Conservation (phyloP, 2,113 vertebrate genomes). For the Poecile atricapillus region DNA sequence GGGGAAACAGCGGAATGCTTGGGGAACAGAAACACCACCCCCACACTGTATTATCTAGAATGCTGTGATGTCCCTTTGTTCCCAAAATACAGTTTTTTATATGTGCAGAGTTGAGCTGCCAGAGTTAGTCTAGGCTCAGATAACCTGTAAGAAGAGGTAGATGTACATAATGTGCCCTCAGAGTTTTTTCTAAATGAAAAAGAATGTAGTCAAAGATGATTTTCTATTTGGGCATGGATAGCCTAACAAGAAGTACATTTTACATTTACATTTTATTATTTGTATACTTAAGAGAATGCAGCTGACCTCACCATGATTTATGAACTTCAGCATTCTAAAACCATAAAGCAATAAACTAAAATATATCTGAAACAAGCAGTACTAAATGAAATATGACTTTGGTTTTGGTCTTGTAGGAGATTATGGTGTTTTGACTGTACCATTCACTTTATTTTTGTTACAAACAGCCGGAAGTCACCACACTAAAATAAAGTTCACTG, state of each 20-base stretch:
- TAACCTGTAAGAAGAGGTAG: background rate
- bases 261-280: background rate
- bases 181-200: slow-evolving; percentile 3
- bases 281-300: background rate
- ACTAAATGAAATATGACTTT: background rate
- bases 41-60: background rate
- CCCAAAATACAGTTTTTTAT: background rate
- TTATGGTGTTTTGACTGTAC: background rate
- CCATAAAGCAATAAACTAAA: background rate
- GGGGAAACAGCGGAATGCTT: background rate
- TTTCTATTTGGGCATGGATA: background rate
- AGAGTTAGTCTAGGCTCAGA: background rate
- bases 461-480: background rate
- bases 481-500: background rate
- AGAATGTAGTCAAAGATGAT: background rate
- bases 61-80: background rate
- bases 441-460: slow-evolving; percentile 8
- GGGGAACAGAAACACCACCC: background rate
- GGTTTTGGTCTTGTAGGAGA: background rate
- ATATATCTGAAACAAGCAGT: background rate
- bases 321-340: background rate
- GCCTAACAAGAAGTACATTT: background rate
- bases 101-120: background rate
- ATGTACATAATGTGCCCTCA: background rate
- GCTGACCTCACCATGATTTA: background rate